A percentile compares a stretch with the other conserved stretches of the same genome.
Conservation (phyloP, 2,888 invertebrate species). For the Chouioia cunea region DNA sequence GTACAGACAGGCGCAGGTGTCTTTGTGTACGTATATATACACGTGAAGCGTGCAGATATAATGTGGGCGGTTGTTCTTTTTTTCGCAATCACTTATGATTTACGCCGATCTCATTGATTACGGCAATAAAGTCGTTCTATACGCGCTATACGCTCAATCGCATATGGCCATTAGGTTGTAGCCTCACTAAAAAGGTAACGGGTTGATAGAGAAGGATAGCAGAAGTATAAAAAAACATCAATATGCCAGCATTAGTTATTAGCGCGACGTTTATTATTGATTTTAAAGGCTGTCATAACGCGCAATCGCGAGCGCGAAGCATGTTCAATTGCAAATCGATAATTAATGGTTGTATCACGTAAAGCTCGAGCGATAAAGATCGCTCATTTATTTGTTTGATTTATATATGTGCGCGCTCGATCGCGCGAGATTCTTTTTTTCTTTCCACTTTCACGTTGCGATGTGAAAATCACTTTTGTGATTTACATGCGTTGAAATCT, state of each 20-base stretch:
- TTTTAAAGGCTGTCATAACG: constrained; percentile 30
- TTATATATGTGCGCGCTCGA: not conserved
- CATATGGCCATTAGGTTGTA: constrained; percentile 16
- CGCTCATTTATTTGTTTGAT: constrained; percentile 20
- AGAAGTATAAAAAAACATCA: constrained; percentile 6
- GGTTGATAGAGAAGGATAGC: not conserved
- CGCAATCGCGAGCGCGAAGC: not conserved
- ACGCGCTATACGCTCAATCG: constrained; percentile 20
- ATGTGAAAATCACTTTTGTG: not conserved
- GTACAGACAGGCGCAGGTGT: constrained; percentile 21
- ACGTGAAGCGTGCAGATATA: not conserved
- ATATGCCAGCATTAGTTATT: constrained; percentile 17
- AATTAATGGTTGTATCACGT: constrained; percentile 24
- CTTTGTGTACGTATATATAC: constrained; percentile 16
- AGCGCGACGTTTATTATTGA: constrained; percentile 30
- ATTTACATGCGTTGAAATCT: too few species aligned
- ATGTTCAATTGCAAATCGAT: constrained; percentile 29
- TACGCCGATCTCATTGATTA: constrained; percentile 39
- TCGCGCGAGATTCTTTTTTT: constrained; percentile 4
- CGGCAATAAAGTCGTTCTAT: constrained; percentile 30
- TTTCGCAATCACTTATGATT: constrained; percentile 37
- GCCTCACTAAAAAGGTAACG: constrained; percentile 29
- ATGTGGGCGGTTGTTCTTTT: constrained; percentile 19
- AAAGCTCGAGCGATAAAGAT: constrained; percentile 6
- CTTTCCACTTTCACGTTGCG: not conserved